Base-by-base conservation (phyloP, 2,113 vertebrate species). In the Myanophis thanlyinensis region DNA sequence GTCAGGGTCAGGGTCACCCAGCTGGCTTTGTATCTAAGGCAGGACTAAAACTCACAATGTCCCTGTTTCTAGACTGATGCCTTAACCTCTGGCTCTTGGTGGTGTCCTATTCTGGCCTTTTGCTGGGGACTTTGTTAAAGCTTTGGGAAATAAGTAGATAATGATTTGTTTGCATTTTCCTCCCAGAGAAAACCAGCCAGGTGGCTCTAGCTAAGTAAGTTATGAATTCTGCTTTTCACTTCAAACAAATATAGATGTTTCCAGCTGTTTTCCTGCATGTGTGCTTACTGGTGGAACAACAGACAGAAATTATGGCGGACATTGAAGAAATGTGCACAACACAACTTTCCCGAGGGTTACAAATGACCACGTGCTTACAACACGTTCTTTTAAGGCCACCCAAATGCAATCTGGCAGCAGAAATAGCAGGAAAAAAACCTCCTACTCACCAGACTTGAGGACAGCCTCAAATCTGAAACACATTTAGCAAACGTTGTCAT, bases 391-490 rank as follows among this genome's bases (percentile, higher is more conserved):
- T 40, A 10, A 91, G 93, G 51, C 46, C 80, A 59, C 89, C 22
- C 90, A 93, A 73, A 91, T 62, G 86, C 92, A 94, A 53, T 51
- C 88, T 91, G n/a, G 46, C 93, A 56, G 51, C 86, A 86, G 86
- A 89, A 11, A 92, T 4, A 93, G 30, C 86, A 95, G 27, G 46
- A 93, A 80, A 80, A 54, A 56, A 73, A 40, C 59, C 23, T 51
- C 67, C 87, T 86, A 48, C 80, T 91, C 25, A n/a, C 23, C 0
- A 40, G 22, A 9, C 15, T 89, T 0, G 0, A 46, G 11, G 53
- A 18, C 3, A 27, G 89, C 40, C 49, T 90, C 92, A 73, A 88
- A 20, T 89, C 62, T 46, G 48, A 93, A 95, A 89, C 25, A 53
- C 27, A n/a, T 90, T 73, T 93, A 23, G 89, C 3, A 85, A 47